Conservation (phyloP, 2,797 vertebrate genomes). For the Sylvilagus floridanus region DNA sequence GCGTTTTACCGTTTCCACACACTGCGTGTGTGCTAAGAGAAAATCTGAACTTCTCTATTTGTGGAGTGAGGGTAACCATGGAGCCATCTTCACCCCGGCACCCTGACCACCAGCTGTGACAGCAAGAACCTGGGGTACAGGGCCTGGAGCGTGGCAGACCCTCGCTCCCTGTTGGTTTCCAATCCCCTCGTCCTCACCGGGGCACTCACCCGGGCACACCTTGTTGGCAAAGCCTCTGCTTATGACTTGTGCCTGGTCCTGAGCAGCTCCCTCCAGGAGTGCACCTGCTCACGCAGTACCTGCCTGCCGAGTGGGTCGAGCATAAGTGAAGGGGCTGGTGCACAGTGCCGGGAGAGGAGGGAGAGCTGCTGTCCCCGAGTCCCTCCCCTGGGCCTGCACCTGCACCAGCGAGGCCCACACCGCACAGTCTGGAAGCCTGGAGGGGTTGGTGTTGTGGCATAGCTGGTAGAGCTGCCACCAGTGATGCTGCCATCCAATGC, state of each 20-base stretch:
- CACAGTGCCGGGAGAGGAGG: background rate
- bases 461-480: no score
- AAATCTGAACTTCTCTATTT: background rate
- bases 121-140: background rate
- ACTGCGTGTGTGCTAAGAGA: background rate
- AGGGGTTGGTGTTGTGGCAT: background rate
- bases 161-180: background rate
- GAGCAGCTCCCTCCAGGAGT: background rate
- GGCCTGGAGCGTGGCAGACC: background rate
- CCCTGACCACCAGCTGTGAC: background rate
- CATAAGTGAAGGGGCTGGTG: background rate
- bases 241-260: background rate
- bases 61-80: background rate
- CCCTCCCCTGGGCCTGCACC: background rate
- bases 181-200: background rate
- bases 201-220: background rate
- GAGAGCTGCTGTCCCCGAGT: background rate
- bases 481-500: no score
- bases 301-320: background rate
- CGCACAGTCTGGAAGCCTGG: background rate
- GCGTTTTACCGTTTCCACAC: background rate
- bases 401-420: background rate
- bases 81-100: background rate
- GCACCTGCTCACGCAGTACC: background rate
- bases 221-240: background rate